Conservation (phyloP, 1,140 invertebrate species). For the Coelopa frigida region DNA sequence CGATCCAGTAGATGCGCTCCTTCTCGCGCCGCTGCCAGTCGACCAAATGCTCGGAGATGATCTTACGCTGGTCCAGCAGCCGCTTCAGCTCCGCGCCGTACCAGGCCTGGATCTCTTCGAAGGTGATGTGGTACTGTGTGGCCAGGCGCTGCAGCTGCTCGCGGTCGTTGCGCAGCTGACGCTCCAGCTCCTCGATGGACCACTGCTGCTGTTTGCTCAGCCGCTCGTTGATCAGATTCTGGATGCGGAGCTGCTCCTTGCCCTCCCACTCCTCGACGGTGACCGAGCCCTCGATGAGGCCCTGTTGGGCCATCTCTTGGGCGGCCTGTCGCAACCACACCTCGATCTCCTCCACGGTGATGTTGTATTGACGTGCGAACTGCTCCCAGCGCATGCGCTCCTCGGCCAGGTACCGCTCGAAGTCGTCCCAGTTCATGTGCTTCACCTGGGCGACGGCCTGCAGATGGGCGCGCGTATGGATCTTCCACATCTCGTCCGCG, state of each 20-base stretch:
- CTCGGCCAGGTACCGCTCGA: slow-evolving; percentile 25
- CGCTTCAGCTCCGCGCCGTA: slow-evolving; percentile 29
- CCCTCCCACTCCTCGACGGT: slow-evolving; percentile 26
- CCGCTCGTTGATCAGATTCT: slow-evolving; percentile 30
- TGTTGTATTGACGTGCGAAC: slow-evolving; percentile 27
- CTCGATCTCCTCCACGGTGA: slow-evolving; percentile 34
- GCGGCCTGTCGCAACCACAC: slow-evolving; percentile 24
- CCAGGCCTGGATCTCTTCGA: slow-evolving; percentile 31
- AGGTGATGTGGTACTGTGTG: slow-evolving; percentile 29
- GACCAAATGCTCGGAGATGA: slow-evolving; percentile 15
- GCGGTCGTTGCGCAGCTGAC: slow-evolving; percentile 25
- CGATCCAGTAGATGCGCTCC: slow-evolving; percentile 24
- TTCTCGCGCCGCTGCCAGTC: slow-evolving; percentile 29
- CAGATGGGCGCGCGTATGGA: slow-evolving; percentile 18
- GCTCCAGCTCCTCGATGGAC: slow-evolving; percentile 31
- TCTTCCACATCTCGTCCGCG: slow-evolving; percentile 22
- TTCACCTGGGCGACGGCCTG: slow-evolving; percentile 20
- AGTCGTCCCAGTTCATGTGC: slow-evolving; percentile 28
- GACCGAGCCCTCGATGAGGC: slow-evolving; percentile 19
- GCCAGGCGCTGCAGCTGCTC: slow-evolving; percentile 23
- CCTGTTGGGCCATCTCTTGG: slow-evolving; percentile 18
- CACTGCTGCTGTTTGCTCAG: slow-evolving; percentile 28
- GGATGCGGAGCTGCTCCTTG: slow-evolving; percentile 24
- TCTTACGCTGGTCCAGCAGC: slow-evolving; percentile 21
- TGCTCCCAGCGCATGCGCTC: slow-evolving; percentile 25